Base-by-base conservation (phyloP, 2,797 vertebrate species). In the Pachyuromys duprasi region DNA sequence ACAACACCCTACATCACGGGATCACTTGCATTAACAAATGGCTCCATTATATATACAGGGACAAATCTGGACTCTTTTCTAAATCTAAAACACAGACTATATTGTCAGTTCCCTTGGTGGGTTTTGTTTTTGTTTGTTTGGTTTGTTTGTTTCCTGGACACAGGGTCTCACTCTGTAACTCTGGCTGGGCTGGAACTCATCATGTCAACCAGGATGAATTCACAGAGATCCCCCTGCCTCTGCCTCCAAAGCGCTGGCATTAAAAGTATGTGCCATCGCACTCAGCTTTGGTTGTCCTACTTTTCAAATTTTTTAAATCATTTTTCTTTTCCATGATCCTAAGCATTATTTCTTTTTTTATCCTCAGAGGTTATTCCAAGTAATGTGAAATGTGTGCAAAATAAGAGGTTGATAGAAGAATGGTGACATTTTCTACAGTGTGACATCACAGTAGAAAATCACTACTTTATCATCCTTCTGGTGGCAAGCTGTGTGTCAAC, bases 61-160 rank as follows among this genome's bases (percentile, higher is more conserved):
- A 63, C 18, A 87, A 62, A 91, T 26, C 4, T 79, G 20, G 4
- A 45, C 22, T 7, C 8, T 92, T 88, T 72, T 78, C 55, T 76
- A 96, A 90, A 63, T 42, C 49, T 86, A 89, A 95, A 74, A 65
- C 24, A 86, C 5, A 65, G 26, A 80, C 33, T 91, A 11, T n/a
- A 78, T 80, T 84, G 53, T 86, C 82, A 81, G 20, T 45, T 94
- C 39, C 26, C 67, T 89, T 75, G 20, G 14, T 80, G 11, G 57
- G 31, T 5, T 13, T 49, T 53, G 28, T n/a, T 49, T 2, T 22
- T 55, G 28, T 8, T 49, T 49, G 12, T 28, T 62, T 42, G 20
- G 1, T 11, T 72, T 67, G 18, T 45, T 86, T 69, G 5, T 49
- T n/a, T 86, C 24, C 55, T 86, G 20, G 49, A 87, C n/a, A 72